Evolutionary conservation across 2,888 invertebrate species (phyloP).

Genomic region (Glyphotaelius pellucidus): DNA sequence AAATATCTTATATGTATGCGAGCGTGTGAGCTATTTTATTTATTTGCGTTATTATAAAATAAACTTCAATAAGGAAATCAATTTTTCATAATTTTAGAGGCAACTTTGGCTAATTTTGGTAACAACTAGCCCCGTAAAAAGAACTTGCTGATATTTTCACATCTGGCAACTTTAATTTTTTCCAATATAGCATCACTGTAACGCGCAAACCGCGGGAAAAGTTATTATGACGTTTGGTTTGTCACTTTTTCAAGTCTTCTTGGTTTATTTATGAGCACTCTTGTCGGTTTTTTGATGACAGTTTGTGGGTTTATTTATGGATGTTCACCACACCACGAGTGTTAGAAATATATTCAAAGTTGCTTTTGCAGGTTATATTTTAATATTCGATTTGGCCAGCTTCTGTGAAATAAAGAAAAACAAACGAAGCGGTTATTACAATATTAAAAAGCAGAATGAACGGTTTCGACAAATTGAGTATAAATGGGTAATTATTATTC

Average conservation of each 20-base stretch:
- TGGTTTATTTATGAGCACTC: too few relatives aligned
- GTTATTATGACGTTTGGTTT: background rate
- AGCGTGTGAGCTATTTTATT: too few relatives aligned
- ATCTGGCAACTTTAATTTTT: too few relatives aligned
- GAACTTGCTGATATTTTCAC: background rate
- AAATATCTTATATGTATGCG: too few relatives aligned
- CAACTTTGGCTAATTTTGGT: background rate
- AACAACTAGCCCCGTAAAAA: background rate
- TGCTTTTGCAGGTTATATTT: background rate
- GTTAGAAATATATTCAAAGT: too few relatives aligned
- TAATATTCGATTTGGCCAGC: background rate
- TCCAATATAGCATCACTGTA: background rate
- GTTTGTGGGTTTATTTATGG: too few relatives aligned
- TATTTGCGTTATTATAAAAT: too few relatives aligned
- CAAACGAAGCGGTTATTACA: background rate
- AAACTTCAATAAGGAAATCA: too few relatives aligned
- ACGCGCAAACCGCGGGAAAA: background rate
- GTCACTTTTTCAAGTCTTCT: background rate
- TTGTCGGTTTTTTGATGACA: too few relatives aligned
- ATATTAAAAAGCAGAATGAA: background rate
- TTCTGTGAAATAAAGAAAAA: background rate
- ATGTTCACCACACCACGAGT: too few relatives aligned
- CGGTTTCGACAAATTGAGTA: background rate
- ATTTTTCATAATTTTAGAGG: too few relatives aligned
- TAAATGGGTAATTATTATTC: background rate